Conservation (phyloP, 2,797 vertebrate genomes). For the Oceanodroma leucorhoa region DNA sequence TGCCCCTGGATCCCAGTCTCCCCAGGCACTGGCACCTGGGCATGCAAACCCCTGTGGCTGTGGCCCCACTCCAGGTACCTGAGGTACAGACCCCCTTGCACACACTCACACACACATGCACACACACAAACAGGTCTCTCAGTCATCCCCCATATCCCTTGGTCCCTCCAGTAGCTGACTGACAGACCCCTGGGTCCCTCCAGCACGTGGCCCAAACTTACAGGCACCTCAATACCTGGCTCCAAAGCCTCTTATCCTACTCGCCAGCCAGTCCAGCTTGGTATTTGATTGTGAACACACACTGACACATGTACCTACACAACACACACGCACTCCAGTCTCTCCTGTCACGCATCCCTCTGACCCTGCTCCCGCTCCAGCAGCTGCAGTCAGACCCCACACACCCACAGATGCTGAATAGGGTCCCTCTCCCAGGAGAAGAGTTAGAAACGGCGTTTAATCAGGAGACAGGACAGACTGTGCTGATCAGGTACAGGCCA, state of each 20-base stretch:
- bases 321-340: rapidly evolving
- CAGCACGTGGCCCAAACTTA: neutral
- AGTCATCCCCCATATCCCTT: too few species aligned
- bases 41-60: neutral
- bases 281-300: neutral
- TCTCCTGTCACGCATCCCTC: neutral
- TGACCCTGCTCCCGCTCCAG: neutral
- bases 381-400: neutral
- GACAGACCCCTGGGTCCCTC: neutral
- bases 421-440: neutral
- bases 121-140: neutral
- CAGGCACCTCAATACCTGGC: neutral
- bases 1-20: neutral
- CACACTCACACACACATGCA: neutral
- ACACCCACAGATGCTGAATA: neutral
- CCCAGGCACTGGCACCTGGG: neutral
- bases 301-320: neutral
- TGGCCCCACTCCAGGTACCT: neutral
- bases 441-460: neutral
- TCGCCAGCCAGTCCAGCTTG: neutral
- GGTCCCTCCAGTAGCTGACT: neutral
- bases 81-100: neutral
- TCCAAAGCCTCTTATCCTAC: neutral
- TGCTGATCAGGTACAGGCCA: neutral
- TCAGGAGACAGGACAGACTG: neutral